phyloP scores from a whole-genome alignment of 2,888 invertebrate genomes.

The Netelia fuscicornis region DNA sequence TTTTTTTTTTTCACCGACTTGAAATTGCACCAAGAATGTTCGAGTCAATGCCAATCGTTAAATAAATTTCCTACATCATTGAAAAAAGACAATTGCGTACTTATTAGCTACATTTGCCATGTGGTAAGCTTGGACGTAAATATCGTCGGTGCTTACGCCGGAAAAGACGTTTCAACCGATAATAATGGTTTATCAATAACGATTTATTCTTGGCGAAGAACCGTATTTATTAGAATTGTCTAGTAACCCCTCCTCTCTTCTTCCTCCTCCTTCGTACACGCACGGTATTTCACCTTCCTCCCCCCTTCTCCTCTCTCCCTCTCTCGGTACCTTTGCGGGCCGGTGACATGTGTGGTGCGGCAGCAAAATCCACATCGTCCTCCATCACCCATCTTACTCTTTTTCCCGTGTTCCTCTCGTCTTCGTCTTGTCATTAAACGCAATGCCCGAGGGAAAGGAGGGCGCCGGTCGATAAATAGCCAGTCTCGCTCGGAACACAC shows the following conservation, averaged over 20 bases:
- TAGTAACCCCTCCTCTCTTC: neutral
- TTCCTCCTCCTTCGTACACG: conserved; percentile 15
- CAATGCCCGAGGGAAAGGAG: conserved; percentile 69
- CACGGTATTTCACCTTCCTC: neutral
- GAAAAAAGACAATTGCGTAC: too few species aligned
- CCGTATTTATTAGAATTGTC: conserved; percentile 7
- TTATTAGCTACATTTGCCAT: too few species aligned
- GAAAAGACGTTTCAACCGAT: conserved; percentile 15
- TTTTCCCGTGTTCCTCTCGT: conserved; percentile 45
- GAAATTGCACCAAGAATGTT: too few species aligned
- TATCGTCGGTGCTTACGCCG: neutral
- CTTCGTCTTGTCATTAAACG: conserved; percentile 71
- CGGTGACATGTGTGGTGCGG: conserved; percentile 71
- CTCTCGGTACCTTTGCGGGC: conserved; percentile 30
- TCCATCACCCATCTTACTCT: conserved; percentile 50
- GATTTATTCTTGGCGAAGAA: neutral
- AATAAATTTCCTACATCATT: too few species aligned
- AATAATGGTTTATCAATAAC: neutral
- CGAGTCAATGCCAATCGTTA: too few species aligned
- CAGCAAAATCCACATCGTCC: conserved; percentile 60
- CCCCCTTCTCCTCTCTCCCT: conserved; percentile 30
- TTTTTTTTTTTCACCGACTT: too few species aligned
- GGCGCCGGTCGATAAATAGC: conserved; percentile 71
- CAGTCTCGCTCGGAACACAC: conserved; percentile 60
- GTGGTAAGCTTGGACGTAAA: neutral